phyloP scores from a whole-genome alignment of 1,140 invertebrate species.

The Drosophila nigrodunni region DNA sequence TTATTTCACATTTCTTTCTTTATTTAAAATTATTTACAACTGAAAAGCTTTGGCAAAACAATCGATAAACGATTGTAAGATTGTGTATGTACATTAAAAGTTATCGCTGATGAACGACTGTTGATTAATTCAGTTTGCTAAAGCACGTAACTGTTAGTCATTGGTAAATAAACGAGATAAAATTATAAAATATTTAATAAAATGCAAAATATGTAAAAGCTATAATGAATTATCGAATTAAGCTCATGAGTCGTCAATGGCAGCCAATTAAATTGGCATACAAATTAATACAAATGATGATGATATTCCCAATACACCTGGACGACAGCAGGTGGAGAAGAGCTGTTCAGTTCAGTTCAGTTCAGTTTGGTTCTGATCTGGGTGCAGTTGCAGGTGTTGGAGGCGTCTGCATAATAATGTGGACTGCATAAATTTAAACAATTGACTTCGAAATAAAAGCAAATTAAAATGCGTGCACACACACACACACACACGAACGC shows the following conservation, averaged over 20 bases:
- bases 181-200: slow-evolving; percentile 43
- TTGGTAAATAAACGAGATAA: slow-evolving; percentile 31
- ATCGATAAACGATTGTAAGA: background rate
- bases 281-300: slow-evolving; percentile 79
- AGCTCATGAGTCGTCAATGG: slow-evolving; percentile 62
- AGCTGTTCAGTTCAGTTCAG: too few species aligned
- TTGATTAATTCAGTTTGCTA: background rate
- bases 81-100: background rate
- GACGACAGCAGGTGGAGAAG: slow-evolving; percentile 5
- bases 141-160: slow-evolving; percentile 31
- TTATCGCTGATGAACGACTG: slow-evolving; percentile 3
- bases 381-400: slow-evolving; percentile 58
- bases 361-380: slow-evolving; percentile 12
- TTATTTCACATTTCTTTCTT: background rate
- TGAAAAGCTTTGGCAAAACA: slow-evolving; percentile 9
- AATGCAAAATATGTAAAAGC: slow-evolving; percentile 58
- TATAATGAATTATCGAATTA: slow-evolving; percentile 78
- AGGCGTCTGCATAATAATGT: slow-evolving; percentile 50
- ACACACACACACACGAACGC: slow-evolving; percentile 23
- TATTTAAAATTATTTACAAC: background rate
- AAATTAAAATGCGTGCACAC: slow-evolving; percentile 74
- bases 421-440: slow-evolving; percentile 69
- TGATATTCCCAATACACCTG: slow-evolving; percentile 45
- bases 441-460: slow-evolving; percentile 77
- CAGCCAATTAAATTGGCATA: slow-evolving; percentile 79